phyloP scores from a whole-genome alignment of 2,888 invertebrate species.

The Ecdyonurus torrentis region DNA sequence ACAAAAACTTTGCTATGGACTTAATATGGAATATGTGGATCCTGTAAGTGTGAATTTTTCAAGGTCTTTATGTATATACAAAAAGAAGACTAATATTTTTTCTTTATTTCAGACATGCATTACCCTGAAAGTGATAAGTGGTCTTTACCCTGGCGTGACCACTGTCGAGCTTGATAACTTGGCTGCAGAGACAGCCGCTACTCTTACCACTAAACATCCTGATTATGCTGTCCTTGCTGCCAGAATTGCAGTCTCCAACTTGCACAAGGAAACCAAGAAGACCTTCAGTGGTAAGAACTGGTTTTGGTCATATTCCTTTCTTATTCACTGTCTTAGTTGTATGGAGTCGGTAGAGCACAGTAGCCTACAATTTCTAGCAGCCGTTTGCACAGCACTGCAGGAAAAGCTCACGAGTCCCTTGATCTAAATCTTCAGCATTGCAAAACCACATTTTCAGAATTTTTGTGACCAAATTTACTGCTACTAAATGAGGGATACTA shows the following conservation, averaged over 20 bases:
- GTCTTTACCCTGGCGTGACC: conserved; percentile 89
- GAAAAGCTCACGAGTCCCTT: too few relatives aligned
- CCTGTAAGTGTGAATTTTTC: conserved; percentile 49
- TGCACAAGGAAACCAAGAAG: conserved; percentile 96
- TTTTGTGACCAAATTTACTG: too few relatives aligned
- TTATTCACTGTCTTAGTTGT: too few relatives aligned
- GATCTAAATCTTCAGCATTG: too few relatives aligned
- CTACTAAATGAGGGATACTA: too few relatives aligned
- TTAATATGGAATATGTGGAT: conserved; percentile 92
- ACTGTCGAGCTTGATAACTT: conserved; percentile 94
- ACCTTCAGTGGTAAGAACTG: conserved; percentile 76
- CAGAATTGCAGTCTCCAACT: conserved; percentile 87
- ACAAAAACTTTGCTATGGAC: conserved; percentile 84
- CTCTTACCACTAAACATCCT: conserved; percentile 92
- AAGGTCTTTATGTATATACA: background rate
- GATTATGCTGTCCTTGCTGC: conserved; percentile 86
- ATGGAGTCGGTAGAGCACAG: too few relatives aligned
- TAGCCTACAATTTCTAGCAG: too few relatives aligned
- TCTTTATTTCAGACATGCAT: conserved; percentile 45
- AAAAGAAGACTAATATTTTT: background rate
- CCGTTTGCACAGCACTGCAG: too few relatives aligned
- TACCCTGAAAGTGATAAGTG: conserved; percentile 82
- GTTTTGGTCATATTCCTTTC: too few relatives aligned
- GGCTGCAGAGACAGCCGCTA: conserved; percentile 97
- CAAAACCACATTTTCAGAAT: too few relatives aligned